Evolutionary conservation across 2,113 vertebrate genomes (phyloP).

Genomic region (Cranoglanis bouderius): DNA sequence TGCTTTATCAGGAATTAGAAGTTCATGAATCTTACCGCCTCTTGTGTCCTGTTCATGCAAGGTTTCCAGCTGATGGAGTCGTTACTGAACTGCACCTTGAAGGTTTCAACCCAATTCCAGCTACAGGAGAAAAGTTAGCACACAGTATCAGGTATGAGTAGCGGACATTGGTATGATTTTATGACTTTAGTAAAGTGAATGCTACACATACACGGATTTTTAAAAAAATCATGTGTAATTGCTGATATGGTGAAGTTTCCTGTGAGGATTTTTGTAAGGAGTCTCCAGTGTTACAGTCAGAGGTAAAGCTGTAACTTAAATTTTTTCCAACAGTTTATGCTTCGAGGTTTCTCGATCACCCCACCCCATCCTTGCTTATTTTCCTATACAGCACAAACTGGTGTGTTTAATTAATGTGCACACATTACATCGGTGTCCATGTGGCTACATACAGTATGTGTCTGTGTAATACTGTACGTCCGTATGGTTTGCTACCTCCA

Average conservation of each 20-base stretch:
- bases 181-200: not conserved
- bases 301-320: too few species aligned
- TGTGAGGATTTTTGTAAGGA: not conserved
- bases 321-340: too few species aligned
- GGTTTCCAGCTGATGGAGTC: constrained; percentile 80
- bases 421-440: not conserved
- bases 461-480: not conserved
- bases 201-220: not conserved
- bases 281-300: not conserved
- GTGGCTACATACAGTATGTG: not conserved
- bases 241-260: not conserved
- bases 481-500: constrained; percentile 79
- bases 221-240: not conserved
- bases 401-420: not conserved
- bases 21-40: constrained; percentile 70
- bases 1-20: not conserved
- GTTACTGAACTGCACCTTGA: constrained; percentile 91
- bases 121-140: constrained; percentile 58
- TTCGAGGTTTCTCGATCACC: too few species aligned
- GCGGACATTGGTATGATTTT: not conserved
- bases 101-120: constrained; percentile 83
- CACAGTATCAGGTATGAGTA: not conserved
- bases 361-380: too few species aligned
- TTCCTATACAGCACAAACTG: not conserved
- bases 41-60: constrained; percentile 75